Base-by-base conservation (phyloP, 1,140 invertebrate species). In the Meloidogyne chitwoodi region DNA sequence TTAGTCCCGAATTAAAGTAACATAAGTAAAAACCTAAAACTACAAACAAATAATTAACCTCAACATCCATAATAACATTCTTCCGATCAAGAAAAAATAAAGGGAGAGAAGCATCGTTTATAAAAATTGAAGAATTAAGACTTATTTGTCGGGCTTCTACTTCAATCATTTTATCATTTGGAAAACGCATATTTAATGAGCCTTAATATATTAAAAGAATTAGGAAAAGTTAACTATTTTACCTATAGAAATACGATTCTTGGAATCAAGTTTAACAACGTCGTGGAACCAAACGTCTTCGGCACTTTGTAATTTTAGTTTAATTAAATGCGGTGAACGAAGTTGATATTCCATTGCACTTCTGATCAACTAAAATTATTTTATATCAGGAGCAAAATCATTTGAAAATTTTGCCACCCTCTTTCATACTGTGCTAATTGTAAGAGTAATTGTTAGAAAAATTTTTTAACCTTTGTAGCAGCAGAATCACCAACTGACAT, bases 271-370 rank as follows among this genome's bases (percentile, higher is more conserved):
- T 31, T 73, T 61, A 34, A 64, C 70, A 16, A 73, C 48, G 8
- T 24, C 44, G 12, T 61, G 56, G 10, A 56, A 56, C 22, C 48
- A 29, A 14, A 64, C 38, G 22, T 61, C 56, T 29, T 73, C 56
- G 8, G 27, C 64, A 22, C 70, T 73, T 38, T 29, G 56, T 26
- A 73, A 73, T 24, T 62, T 61, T 64, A 73, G n/a, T 64, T 73
- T 64, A 29, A 73, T 73, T 24, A 62, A 62, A 24, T 64, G 70
- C n/a, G 44, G 70, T n/a, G 70, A 73, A 63, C 56, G 70, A 27
- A 73, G 70, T 6, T 61, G 27, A 19, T 61, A 24, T 19, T 73
- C 70, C 6, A 69, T 8, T 16, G 68, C 68, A 69, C 68, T 61
- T 6, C 29, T 31, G 8, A 69, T 19, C 5, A 56, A 56, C 48